Conservation (phyloP, 2,797 vertebrate genomes). For the Pangasius krempfi region DNA sequence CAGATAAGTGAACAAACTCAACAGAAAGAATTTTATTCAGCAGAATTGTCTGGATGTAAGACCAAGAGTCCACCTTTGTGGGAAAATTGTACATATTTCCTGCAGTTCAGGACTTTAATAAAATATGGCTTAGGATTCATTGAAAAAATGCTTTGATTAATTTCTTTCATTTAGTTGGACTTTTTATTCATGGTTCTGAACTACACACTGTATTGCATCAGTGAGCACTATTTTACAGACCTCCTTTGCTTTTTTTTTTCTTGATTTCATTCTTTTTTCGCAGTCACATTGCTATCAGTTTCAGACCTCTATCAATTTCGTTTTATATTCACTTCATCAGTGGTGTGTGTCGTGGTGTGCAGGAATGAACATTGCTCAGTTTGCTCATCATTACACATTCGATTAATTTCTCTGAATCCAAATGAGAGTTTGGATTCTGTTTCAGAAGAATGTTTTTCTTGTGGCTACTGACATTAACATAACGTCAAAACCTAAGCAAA, state of each 20-base stretch:
- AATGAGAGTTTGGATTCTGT: conserved; percentile 6
- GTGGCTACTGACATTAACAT: conserved; percentile 14
- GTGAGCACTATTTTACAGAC: conserved; percentile 43
- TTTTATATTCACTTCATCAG: conserved; percentile 33
- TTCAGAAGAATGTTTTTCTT: neutral
- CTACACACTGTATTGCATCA: conserved; percentile 36
- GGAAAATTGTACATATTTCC: neutral
- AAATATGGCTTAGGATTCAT: neutral
- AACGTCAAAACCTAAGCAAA: conserved; percentile 14
- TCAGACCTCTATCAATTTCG: conserved; percentile 35
- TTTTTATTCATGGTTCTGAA: neutral
- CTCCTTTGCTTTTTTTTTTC: conserved; percentile 22
- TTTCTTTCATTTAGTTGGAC: neutral
- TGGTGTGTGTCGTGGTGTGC: conserved; percentile 44
- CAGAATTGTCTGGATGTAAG: neutral
- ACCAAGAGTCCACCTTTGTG: neutral
- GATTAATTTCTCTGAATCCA: conserved; percentile 23
- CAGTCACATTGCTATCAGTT: conserved; percentile 32
- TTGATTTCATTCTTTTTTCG: neutral
- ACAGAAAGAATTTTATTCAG: conserved; percentile 3
- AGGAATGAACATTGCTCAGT: conserved; percentile 49
- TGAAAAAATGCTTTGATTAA: neutral
- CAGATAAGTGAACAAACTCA: neutral
- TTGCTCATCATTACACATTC: conserved; percentile 44
- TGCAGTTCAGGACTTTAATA: neutral